A percentile compares a stretch with the other conserved stretches of the same genome.
Conservation (phyloP, 2,113 vertebrate genomes). For the Macrotis lagotis region DNA sequence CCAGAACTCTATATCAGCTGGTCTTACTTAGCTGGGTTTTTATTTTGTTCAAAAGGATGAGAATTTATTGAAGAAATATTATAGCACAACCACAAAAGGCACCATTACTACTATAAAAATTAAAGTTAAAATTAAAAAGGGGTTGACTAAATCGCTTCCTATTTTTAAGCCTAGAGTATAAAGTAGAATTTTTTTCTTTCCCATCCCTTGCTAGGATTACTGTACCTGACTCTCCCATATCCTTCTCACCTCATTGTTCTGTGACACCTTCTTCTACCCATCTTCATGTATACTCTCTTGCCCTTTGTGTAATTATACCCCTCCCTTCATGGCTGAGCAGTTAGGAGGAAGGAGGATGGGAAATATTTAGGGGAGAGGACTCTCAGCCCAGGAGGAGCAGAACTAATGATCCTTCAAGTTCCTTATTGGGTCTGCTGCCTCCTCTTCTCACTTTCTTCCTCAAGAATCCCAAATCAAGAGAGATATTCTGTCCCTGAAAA, state of each 20-base stretch:
- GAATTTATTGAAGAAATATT: not conserved
- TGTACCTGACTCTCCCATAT: not conserved
- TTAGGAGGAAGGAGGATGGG: not conserved
- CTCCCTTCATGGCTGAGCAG: not conserved
- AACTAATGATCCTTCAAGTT: not conserved
- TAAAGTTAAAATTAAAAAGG: not conserved
- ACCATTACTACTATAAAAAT: not conserved
- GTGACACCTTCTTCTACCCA: not conserved
- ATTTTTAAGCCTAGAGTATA: not conserved
- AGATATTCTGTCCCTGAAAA: not conserved
- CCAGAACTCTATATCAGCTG: not conserved
- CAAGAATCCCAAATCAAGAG: not conserved
- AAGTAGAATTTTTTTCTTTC: not conserved
- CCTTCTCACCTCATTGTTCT: not conserved
- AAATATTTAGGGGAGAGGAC: not conserved
- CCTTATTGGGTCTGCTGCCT: not conserved
- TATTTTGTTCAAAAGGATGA: not conserved
- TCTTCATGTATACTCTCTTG: not conserved
- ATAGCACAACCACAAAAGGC: not conserved
- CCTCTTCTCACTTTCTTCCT: not conserved
- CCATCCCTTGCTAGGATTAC: not conserved
- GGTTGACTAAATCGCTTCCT: not conserved
- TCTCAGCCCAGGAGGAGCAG: not conserved
- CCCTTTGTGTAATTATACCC: not conserved
- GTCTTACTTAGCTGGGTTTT: not conserved